Conservation (phyloP, 1,140 invertebrate species). For the Drosophila elegans region DNA sequence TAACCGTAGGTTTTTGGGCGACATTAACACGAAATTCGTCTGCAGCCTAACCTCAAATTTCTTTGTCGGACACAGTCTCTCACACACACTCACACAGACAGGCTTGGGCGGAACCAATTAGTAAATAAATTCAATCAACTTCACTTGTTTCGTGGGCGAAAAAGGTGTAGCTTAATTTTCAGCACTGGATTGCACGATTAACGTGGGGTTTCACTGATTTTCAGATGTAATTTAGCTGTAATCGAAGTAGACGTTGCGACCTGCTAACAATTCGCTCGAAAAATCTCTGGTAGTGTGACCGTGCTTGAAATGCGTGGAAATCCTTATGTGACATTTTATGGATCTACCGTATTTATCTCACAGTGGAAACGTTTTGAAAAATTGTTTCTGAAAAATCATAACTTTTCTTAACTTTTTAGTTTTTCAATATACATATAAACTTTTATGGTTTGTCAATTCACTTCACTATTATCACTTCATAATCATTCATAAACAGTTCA, state of each 20-base stretch:
- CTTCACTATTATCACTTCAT: no score
- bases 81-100: constrained; percentile 17
- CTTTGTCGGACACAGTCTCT: constrained; percentile 36
- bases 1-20: constrained; percentile 35
- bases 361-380: no score
- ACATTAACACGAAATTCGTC: constrained; percentile 58
- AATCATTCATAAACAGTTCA: no score
- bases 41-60: constrained; percentile 69
- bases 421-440: no score
- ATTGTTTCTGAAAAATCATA: no score
- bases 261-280: constrained; percentile 14
- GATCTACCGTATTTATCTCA: not conserved
- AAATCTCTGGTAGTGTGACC: constrained; percentile 5
- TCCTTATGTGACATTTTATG: not conserved
- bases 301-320: not conserved
- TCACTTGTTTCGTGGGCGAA: not conserved
- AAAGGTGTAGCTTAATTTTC: not conserved
- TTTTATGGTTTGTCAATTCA: no score
- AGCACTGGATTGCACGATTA: constrained; percentile 35
- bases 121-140: not conserved
- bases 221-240: constrained; percentile 4
- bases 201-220: not conserved
- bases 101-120: constrained; percentile 13
- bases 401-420: no score
- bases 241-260: constrained; percentile 11